phyloP scores from a whole-genome alignment of 2,888 invertebrate genomes.

The Eristalinus sepulchralis region DNA sequence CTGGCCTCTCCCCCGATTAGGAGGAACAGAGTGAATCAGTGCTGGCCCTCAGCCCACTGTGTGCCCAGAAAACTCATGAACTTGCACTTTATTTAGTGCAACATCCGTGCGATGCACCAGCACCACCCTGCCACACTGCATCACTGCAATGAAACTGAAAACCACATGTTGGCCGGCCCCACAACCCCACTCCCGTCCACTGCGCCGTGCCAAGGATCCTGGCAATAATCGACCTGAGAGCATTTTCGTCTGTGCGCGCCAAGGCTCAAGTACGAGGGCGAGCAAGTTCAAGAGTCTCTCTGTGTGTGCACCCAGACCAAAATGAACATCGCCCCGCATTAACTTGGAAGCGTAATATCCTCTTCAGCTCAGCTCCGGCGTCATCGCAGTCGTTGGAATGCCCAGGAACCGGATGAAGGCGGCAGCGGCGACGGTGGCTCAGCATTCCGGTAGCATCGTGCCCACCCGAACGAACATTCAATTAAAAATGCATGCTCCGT shows the following conservation, averaged over 20 bases:
- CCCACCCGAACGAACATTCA: conserved; percentile 59
- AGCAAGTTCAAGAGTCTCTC: conserved; percentile 45
- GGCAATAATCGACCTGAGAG: conserved; percentile 58
- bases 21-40: conserved; percentile 26
- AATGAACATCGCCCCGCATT: conserved; percentile 53
- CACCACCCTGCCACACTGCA: conserved; percentile 23
- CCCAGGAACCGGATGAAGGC: conserved; percentile 8
- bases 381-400: conserved; percentile 18
- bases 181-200: conserved; percentile 8
- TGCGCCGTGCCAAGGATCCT: conserved; percentile 25
- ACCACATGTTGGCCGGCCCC: conserved; percentile 60
- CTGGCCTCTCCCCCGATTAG: conserved; percentile 1
- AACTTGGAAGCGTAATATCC: conserved; percentile 56
- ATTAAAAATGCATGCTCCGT: conserved; percentile 64
- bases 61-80: conserved; percentile 28
- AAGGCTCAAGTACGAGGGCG: conserved; percentile 34
- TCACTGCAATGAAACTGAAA: conserved; percentile 65
- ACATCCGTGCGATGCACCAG: conserved; percentile 29
- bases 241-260: conserved; percentile 30
- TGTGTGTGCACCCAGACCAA: conserved; percentile 33
- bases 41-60: neutral
- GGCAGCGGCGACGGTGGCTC: neutral
- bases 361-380: conserved; percentile 13
- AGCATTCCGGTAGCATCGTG: conserved; percentile 24
- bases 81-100: conserved; percentile 60